Conservation (phyloP, 2,113 vertebrate genomes). For the Raja brachyura region DNA sequence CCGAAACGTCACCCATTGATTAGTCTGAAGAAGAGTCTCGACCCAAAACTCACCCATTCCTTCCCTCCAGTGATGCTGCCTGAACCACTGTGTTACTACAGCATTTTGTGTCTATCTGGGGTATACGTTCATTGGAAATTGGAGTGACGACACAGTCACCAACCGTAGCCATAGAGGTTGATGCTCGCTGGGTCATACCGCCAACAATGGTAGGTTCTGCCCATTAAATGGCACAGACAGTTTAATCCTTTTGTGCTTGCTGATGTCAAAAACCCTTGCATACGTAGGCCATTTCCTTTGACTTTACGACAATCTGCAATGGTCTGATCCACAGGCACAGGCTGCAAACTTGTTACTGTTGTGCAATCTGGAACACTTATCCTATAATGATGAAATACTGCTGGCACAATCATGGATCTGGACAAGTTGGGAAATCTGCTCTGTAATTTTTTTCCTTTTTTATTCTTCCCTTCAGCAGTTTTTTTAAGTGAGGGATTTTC, state of each 20-base stretch:
- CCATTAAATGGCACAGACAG: background rate
- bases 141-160: too few relatives aligned
- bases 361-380: conserved; percentile 16
- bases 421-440: conserved; percentile 26
- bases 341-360: background rate
- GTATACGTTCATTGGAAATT: background rate
- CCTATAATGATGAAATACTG: background rate
- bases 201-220: background rate
- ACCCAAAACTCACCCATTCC: too few relatives aligned
- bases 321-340: background rate
- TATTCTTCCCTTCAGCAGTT: background rate
- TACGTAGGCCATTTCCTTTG: background rate
- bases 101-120: too few relatives aligned
- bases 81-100: too few relatives aligned
- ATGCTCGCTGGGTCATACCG: background rate
- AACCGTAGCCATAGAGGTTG: background rate
- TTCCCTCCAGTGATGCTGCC: too few relatives aligned
- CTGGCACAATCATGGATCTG: conserved; percentile 20
- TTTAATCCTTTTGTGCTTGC: background rate
- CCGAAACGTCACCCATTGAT: too few relatives aligned
- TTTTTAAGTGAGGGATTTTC: conserved; percentile 7
- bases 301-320: background rate
- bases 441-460: background rate
- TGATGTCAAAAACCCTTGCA: background rate
- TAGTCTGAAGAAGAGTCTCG: too few relatives aligned